These are phyloP conservation scores for Brachionus calyciflorus DNA, from an alignment of 1,140 invertebrate genomes.

Conservation along the genomic window DNA sequence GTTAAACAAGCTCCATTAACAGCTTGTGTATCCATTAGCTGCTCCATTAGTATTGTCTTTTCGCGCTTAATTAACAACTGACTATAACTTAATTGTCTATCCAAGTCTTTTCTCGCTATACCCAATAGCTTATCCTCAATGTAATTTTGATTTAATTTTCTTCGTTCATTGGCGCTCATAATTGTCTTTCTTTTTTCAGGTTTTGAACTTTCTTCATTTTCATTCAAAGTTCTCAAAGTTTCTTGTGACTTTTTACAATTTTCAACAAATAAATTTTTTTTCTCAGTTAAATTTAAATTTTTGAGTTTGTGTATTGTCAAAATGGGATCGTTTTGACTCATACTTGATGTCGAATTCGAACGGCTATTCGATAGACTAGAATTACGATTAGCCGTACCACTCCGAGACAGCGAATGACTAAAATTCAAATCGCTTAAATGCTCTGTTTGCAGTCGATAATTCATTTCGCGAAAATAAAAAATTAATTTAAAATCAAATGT, in stretches of 20 bases:
- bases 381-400: too few relatives aligned
- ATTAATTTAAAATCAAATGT: too few relatives aligned
- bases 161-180: slow-evolving; percentile 7
- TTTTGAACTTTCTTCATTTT: not conserved
- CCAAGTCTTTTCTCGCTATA: not conserved
- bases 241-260: not conserved
- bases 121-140: slow-evolving; percentile 31
- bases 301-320: too few relatives aligned
- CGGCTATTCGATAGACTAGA: too few relatives aligned
- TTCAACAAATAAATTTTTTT: not conserved
- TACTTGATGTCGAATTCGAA: too few relatives aligned
- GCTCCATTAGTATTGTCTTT: slow-evolving; percentile 21
- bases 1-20: not conserved
- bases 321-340: too few relatives aligned
- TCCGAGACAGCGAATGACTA: too few relatives aligned
- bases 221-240: not conserved
- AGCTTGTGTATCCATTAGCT: not conserved
- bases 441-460: too few relatives aligned
- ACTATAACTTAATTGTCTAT: not conserved
- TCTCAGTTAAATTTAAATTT: not conserved
- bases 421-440: too few relatives aligned
- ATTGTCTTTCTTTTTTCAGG: slow-evolving; percentile 7
- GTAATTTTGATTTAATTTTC: not conserved
- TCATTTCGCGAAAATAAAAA: too few relatives aligned
- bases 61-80: slow-evolving; percentile 35